A percentile compares a stretch with the other conserved stretches of the same genome.
Conservation (phyloP, 1,140 invertebrate genomes). For the Lithobius niger region DNA sequence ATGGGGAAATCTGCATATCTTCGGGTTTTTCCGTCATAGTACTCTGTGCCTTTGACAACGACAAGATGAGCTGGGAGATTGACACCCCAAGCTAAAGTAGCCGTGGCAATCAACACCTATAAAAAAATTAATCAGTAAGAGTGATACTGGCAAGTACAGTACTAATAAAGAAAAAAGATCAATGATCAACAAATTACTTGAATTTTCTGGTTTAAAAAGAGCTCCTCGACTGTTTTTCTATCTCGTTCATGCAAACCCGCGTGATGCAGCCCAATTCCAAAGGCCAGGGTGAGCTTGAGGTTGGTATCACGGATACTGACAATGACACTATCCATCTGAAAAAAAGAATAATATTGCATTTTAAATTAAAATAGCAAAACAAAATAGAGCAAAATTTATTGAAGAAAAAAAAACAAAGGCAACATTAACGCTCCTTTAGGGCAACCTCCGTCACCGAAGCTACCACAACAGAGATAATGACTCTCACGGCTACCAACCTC, state of each 20-base stretch:
- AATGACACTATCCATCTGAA: slow-evolving; percentile 39
- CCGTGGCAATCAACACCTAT: slow-evolving; percentile 87
- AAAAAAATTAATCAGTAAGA: slow-evolving; percentile 13
- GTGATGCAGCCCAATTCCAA: slow-evolving; percentile 98
- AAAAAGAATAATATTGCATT: too few species aligned
- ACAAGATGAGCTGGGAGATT: slow-evolving; percentile 94
- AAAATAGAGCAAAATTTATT: too few species aligned
- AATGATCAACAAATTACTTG: too few species aligned
- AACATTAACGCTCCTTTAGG: too few species aligned
- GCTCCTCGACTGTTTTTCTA: slow-evolving; percentile 76
- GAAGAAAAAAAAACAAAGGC: too few species aligned
- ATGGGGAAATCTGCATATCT: slow-evolving; percentile 99
- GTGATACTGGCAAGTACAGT: neutral
- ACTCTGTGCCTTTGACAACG: slow-evolving; percentile 77
- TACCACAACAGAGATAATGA: too few species aligned
- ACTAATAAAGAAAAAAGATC: neutral
- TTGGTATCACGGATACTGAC: slow-evolving; percentile 64
- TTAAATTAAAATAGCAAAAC: too few species aligned
- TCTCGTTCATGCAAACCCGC: slow-evolving; percentile 88
- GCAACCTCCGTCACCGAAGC: too few species aligned
- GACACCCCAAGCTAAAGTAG: slow-evolving; percentile 96
- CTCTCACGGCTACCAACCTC: too few species aligned
- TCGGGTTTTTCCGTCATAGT: slow-evolving; percentile 91
- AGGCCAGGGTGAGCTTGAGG: slow-evolving; percentile 83
- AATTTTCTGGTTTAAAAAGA: slow-evolving; percentile 95